phyloP scores from a whole-genome alignment of 2,797 vertebrate genomes.

The Lagocephalus sceleratus region DNA sequence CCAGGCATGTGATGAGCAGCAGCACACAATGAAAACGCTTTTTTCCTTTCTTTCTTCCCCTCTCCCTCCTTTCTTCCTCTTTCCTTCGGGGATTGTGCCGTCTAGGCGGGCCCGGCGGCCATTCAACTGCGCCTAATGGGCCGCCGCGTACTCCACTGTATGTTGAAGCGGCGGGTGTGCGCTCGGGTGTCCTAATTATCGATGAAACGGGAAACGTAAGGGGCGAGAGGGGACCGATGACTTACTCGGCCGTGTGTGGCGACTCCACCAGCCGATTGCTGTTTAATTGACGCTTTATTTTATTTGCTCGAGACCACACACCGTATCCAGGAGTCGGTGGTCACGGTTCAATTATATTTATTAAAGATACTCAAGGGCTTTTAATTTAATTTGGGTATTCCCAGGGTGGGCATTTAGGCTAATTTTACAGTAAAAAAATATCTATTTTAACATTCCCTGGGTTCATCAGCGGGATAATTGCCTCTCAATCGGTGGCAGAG shows the following conservation, averaged over 20 bases:
- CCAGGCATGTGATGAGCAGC: conserved; percentile 64
- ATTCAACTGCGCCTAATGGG: background rate
- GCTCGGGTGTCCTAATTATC: conserved; percentile 1
- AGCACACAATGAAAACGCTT: conserved; percentile 39
- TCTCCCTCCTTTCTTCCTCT: background rate
- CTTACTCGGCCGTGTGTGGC: conserved; percentile 12
- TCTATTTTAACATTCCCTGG: too few species aligned
- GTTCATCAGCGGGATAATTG: too few species aligned
- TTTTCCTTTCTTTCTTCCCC: background rate
- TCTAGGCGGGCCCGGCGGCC: conserved; percentile 21
- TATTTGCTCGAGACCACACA: too few species aligned
- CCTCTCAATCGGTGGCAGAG: too few species aligned
- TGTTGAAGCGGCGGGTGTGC: conserved; percentile 8
- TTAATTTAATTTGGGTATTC: too few species aligned
- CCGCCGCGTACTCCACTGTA: conserved; percentile 12
- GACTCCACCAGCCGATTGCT: background rate
- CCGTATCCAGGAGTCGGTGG: too few species aligned
- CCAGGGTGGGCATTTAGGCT: too few species aligned
- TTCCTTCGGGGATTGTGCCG: conserved; percentile 33
- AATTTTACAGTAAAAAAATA: too few species aligned
- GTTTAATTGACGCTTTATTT: background rate
- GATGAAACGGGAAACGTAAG: background rate
- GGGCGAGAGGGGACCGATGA: background rate
- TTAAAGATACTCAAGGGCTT: too few species aligned
- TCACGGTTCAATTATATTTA: too few species aligned